Conservation (phyloP, 1,140 invertebrate genomes). For the Camponotus pennsylvanicus region DNA sequence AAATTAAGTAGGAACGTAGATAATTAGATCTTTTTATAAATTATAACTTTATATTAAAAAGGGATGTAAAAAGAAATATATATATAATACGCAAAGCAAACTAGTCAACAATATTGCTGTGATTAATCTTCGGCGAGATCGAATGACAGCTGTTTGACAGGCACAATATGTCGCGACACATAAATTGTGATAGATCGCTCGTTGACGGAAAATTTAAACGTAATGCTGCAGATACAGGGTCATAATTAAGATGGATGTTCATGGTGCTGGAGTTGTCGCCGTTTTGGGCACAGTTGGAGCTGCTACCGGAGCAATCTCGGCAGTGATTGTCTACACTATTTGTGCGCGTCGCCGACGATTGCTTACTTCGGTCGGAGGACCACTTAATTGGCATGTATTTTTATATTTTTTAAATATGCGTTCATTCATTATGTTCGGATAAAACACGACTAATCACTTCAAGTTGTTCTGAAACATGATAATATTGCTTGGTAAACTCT, state of each 20-base stretch:
- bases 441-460: neutral
- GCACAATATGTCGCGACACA: neutral
- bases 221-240: neutral
- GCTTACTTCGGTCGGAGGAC: constrained; percentile 69
- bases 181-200: neutral
- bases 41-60: neutral
- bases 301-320: constrained; percentile 79
- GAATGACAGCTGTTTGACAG: constrained; percentile 5
- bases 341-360: constrained; percentile 75
- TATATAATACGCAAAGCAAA: neutral
- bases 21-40: neutral
- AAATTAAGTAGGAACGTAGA: neutral
- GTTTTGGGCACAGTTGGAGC: constrained; percentile 79
- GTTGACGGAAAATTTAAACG: neutral
- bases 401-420: neutral
- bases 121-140: neutral
- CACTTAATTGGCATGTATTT: constrained; percentile 77
- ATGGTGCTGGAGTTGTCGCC: constrained; percentile 76
- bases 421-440: neutral
- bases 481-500: neutral
- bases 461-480: neutral
- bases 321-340: constrained; percentile 78
- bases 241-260: constrained; percentile 73
- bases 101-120: neutral
- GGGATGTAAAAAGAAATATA: neutral